These are phyloP conservation scores for Napeogenes inachia DNA, from an alignment of 2,888 invertebrate genomes.

Conservation along the genomic window DNA sequence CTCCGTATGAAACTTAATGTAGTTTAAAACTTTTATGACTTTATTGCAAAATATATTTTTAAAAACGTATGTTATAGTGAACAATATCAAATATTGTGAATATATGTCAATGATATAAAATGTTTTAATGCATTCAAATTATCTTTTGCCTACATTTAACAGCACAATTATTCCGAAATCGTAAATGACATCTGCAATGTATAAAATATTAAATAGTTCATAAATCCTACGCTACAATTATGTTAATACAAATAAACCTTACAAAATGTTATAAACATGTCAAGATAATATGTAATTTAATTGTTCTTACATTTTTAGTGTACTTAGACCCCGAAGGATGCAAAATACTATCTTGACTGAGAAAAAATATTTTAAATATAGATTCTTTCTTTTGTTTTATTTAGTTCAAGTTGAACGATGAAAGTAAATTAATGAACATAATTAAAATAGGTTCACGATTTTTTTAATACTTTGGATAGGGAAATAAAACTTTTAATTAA, in stretches of 20 bases:
- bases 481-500: not conserved
- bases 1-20: slow-evolving; percentile 15
- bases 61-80: slow-evolving; percentile 23
- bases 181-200: not conserved
- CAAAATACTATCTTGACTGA: not conserved
- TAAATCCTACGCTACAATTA: not conserved
- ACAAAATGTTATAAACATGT: too few species aligned
- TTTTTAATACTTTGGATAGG: not conserved
- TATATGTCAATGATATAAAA: slow-evolving; percentile 29
- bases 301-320: not conserved
- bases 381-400: not conserved
- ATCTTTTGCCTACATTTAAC: slow-evolving; percentile 7
- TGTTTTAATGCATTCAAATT: slow-evolving; percentile 24
- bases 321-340: not conserved
- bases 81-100: slow-evolving; percentile 25
- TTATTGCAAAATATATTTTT: slow-evolving; percentile 26
- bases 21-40: slow-evolving; percentile 21
- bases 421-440: not conserved
- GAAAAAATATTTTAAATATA: not conserved
- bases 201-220: not conserved
- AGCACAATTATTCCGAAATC: not conserved
- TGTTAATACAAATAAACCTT: not conserved
- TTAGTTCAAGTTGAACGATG: not conserved
- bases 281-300: too few species aligned
- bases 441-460: not conserved